Base-by-base conservation (phyloP, 2,888 invertebrate species). In the Diarsia brunnea region DNA sequence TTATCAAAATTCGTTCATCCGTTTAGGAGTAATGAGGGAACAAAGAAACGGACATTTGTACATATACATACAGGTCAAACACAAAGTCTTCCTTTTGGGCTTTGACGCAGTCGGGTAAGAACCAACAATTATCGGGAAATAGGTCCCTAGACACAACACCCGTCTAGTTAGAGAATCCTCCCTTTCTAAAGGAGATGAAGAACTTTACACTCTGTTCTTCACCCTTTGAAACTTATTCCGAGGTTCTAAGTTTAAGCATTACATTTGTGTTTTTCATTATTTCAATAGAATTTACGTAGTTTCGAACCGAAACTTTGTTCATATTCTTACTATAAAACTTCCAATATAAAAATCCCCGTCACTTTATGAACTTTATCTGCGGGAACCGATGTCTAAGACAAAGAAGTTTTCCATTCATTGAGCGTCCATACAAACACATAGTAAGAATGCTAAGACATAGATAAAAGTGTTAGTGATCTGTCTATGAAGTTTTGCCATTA, bases 401-500 rank as follows among this genome's bases (percentile, higher is more conserved):
- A 49, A 76, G n/a, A 55, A 58, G 43, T 58, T 69, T 64, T 45
- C 1, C 21, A 45, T 70, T 51, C 12, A 69, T 69, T 55, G 49
- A 0, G 11, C 51, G 16, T 43, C 31, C 66, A 45, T 27, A 67
- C 45, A 79, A 75, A 38, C 31, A 61, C 45, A 14, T 60, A 24
- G 45, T 66, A 45, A 65, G 31, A 10, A 63, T 68, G 24, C 45
- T 47, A 21, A 64, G 24, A 31, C 8, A 14, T 0, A 64, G 38
- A 75, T 70, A 68, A 53, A 67, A 78, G 12, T 64, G 21, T 66
- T 43, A 60, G n/a, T 49, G 49, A 61, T 74, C 24, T 27, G 79
- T 80, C 80, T 80, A 60, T 21, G 4, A 80, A 80, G 80, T 80
- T 80, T 19, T 7, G 24, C 53, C 43, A 21, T 64, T 43, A 43